Conservation (phyloP, 2,888 invertebrate genomes). For the Rhopalosiphum nymphaeae region DNA sequence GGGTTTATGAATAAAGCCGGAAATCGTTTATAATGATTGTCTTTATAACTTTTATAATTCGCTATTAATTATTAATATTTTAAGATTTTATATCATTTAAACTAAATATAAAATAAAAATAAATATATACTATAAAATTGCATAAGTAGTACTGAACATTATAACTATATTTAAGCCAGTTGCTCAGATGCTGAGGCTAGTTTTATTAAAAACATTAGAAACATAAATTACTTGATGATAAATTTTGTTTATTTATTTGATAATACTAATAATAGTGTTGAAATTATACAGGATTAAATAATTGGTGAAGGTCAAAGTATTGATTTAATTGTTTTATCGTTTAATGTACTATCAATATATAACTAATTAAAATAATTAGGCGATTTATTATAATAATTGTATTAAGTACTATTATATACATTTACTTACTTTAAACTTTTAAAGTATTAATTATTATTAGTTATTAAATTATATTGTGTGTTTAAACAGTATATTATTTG, state of each 20-base stretch:
- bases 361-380: not conserved
- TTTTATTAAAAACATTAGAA: not conserved
- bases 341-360: not conserved
- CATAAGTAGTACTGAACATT: slow-evolving; percentile 1
- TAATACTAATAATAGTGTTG: not conserved
- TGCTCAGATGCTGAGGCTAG: not conserved
- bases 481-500: not conserved
- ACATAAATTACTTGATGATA: not conserved
- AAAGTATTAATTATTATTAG: not conserved
- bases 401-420: not conserved
- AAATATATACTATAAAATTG: not conserved
- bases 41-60: not conserved
- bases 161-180: not conserved
- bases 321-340: not conserved
- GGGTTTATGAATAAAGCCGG: not conserved
- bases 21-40: not conserved
- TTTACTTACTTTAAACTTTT: not conserved
- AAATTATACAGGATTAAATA: not conserved
- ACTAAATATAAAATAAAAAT: not conserved
- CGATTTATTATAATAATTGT: not conserved
- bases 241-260: not conserved
- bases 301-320: not conserved
- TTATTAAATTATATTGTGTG: not conserved
- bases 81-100: not conserved
- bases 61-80: not conserved